A percentile compares a stretch with the other conserved stretches of the same genome.
Conservation (phyloP, 2,888 invertebrate species). For the Coenonympha glycerion region DNA sequence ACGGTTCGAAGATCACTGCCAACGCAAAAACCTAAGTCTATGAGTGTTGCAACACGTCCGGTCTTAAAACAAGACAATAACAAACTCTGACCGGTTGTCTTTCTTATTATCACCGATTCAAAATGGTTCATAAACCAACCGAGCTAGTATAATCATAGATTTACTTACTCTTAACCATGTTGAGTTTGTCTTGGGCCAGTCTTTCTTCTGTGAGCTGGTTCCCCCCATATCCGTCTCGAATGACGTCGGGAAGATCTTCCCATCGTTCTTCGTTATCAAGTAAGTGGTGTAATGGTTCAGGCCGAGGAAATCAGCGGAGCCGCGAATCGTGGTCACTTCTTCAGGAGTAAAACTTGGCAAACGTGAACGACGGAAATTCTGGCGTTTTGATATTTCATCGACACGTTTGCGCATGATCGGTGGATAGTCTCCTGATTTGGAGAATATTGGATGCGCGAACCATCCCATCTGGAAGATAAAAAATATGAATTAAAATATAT, state of each 20-base stretch:
- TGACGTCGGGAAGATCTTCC: conserved; percentile 46
- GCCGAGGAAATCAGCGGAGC: conserved; percentile 83
- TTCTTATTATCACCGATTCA: too few species aligned
- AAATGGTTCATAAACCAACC: too few species aligned
- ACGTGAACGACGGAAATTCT: conserved; percentile 77
- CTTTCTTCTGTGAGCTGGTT: conserved; percentile 48
- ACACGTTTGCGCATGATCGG: conserved; percentile 77
- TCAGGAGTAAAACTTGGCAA: conserved; percentile 77
- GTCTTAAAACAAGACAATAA: too few species aligned
- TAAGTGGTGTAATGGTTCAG: conserved; percentile 83
- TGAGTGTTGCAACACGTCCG: too few species aligned
- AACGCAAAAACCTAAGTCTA: too few species aligned
- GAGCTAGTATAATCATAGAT: too few species aligned
- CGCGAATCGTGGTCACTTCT: conserved; percentile 76
- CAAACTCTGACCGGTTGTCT: too few species aligned
- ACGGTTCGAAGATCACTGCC: too few species aligned
- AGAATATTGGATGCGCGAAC: conserved; percentile 81
- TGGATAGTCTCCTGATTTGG: conserved; percentile 79
- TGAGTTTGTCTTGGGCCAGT: conserved; percentile 69
- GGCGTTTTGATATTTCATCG: conserved; percentile 71
- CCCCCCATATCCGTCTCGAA: conserved; percentile 59
- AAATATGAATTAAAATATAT: not conserved
- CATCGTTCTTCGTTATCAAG: conserved; percentile 49
- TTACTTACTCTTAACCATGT: conserved; percentile 67
- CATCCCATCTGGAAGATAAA: conserved; percentile 74